Evolutionary conservation across 2,113 vertebrate genomes (phyloP).

Genomic region (Aldabrachelys gigantea): DNA sequence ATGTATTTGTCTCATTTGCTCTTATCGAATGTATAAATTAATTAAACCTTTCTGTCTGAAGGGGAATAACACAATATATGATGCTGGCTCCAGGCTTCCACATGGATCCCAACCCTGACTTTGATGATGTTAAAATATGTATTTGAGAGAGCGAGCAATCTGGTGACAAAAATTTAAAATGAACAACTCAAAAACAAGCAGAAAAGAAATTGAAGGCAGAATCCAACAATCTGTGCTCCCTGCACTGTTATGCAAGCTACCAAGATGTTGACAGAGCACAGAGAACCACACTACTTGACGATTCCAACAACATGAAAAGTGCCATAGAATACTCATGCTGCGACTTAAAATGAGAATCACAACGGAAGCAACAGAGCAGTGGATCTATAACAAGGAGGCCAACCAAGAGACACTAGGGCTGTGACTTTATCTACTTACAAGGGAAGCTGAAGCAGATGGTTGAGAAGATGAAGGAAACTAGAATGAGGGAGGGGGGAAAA

Average conservation of each 20-base stretch:
- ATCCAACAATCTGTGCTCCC: background rate
- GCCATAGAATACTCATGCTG: background rate
- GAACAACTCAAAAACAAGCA: background rate
- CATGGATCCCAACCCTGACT: background rate
- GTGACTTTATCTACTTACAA: background rate
- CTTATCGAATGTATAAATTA: background rate
- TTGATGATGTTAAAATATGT: background rate
- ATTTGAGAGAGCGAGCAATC: background rate
- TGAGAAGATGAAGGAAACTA: background rate
- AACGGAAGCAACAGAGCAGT: background rate
- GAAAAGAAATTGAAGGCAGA: background rate
- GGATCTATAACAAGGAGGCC: background rate
- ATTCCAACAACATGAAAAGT: background rate
- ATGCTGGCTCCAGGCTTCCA: background rate
- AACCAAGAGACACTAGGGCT: background rate
- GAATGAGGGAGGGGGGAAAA: background rate
- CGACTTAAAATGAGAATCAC: background rate
- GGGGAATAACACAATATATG: background rate
- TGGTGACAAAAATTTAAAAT: background rate
- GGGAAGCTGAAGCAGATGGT: background rate
- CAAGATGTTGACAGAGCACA: background rate
- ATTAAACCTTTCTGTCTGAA: background rate
- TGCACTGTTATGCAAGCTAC: background rate
- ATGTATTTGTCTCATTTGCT: background rate
- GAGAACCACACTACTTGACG: background rate